Evolutionary conservation across 2,797 vertebrate genomes (phyloP).

Genomic region (Geotrypetes seraphini): DNA sequence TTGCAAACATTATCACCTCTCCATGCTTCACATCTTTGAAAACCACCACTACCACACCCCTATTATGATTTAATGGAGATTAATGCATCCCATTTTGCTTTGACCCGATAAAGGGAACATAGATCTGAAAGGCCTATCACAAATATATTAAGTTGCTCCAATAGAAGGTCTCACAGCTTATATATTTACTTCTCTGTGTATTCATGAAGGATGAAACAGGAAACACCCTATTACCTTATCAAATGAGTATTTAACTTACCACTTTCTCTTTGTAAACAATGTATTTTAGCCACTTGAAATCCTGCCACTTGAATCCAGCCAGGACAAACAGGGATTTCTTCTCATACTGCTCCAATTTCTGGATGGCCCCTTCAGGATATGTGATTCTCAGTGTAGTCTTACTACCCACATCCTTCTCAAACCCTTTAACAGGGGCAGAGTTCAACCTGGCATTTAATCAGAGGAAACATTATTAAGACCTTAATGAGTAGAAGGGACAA

Average conservation of each 20-base stretch:
- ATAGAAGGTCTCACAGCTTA: too few relatives aligned
- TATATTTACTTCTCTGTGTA: not conserved
- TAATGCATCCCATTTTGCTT: too few relatives aligned
- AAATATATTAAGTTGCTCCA: too few relatives aligned
- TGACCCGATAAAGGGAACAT: too few relatives aligned
- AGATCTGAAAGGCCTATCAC: too few relatives aligned
- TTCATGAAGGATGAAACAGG: not conserved
- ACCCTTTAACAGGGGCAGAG: conserved; percentile 81
- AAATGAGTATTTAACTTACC: too few relatives aligned
- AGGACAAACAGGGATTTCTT: conserved; percentile 89
- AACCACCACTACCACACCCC: too few relatives aligned
- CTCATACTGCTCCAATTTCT: conserved; percentile 82
- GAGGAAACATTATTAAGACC: conserved; percentile 14
- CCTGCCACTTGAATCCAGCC: conserved; percentile 90
- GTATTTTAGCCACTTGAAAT: conserved; percentile 93
- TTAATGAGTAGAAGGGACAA: too few relatives aligned
- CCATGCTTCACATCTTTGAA: too few relatives aligned
- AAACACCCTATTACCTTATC: not conserved
- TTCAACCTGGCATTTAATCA: conserved; percentile 71
- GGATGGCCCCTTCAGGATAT: conserved; percentile 93
- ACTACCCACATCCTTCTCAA: conserved; percentile 82
- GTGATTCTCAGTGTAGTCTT: conserved; percentile 95
- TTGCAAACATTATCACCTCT: too few relatives aligned
- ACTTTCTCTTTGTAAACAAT: conserved; percentile 91
- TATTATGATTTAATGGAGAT: too few relatives aligned